phyloP scores from a whole-genome alignment of 2,113 vertebrate genomes.

The Heterocephalus glaber region DNA sequence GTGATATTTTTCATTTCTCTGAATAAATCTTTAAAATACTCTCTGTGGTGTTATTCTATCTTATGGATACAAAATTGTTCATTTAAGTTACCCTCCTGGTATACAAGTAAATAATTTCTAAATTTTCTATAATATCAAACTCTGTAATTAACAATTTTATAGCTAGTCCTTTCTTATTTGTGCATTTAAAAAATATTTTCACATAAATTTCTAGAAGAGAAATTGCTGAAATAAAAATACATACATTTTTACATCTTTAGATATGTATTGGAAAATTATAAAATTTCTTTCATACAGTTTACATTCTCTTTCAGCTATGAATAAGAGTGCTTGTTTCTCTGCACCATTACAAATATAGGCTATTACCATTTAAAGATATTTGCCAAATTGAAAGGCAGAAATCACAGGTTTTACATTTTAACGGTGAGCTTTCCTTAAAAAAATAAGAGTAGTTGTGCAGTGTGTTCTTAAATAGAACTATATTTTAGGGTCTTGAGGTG shows the following conservation, averaged over 20 bases:
- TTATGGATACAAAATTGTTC: neutral
- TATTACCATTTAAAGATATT: slow-evolving; percentile 51
- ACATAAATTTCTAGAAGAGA: neutral
- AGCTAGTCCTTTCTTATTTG: slow-evolving; percentile 8
- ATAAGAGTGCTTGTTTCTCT: slow-evolving; percentile 25
- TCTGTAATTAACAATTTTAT: neutral
- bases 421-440: neutral
- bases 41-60: neutral
- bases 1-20: neutral
- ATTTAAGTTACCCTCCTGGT: slow-evolving; percentile 24
- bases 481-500: slow-evolving; percentile 30
- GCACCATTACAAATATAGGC: neutral
- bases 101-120: neutral
- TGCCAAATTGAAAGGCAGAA: slow-evolving; percentile 40
- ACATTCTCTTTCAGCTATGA: neutral
- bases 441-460: neutral
- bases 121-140: slow-evolving; percentile 43
- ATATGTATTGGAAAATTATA: neutral
- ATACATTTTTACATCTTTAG: slow-evolving; percentile 35
- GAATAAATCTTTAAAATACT: neutral
- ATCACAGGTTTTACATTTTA: slow-evolving; percentile 23
- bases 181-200: neutral
- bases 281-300: slow-evolving; percentile 46
- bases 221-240: neutral
- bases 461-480: neutral